Conservation (phyloP, 2,797 vertebrate species). For the Poeciliopsis presidionis region DNA sequence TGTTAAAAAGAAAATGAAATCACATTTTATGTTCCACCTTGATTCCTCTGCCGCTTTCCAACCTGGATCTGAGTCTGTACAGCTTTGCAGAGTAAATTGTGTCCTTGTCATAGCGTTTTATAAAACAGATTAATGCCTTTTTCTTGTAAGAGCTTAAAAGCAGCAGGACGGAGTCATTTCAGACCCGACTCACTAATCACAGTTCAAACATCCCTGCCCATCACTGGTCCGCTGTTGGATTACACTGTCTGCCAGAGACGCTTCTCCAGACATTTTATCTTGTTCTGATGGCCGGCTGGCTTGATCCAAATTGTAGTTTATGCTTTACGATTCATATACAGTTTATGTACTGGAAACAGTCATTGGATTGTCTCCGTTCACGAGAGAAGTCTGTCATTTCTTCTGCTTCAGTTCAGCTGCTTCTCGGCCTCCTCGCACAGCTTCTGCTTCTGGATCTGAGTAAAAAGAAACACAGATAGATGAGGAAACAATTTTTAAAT, state of each 20-base stretch:
- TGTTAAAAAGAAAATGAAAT: not conserved
- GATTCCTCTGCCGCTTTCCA: not conserved
- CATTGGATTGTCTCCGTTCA: not conserved
- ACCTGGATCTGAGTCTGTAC: not conserved
- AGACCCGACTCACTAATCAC: not conserved
- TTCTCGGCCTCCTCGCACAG: conserved; percentile 83
- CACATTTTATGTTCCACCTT: not conserved
- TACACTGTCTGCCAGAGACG: not conserved
- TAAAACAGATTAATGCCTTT: not conserved
- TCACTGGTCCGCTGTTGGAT: not conserved
- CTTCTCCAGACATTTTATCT: conserved; percentile 1
- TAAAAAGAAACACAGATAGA: not conserved
- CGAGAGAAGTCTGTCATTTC: conserved; percentile 7
- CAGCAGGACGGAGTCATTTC: not conserved
- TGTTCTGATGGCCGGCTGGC: not conserved
- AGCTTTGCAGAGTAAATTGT: too few species aligned
- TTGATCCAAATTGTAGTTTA: not conserved
- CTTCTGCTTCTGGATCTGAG: conserved; percentile 90
- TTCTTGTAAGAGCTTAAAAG: not conserved
- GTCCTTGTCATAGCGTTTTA: not conserved
- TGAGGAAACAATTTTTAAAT: not conserved
- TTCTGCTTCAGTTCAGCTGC: conserved; percentile 72
- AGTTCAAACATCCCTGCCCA: not conserved
- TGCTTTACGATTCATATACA: accelerated
- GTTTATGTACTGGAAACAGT: not conserved